phyloP scores from a whole-genome alignment of 2,113 vertebrate genomes.

The Chaetura pelagica region DNA sequence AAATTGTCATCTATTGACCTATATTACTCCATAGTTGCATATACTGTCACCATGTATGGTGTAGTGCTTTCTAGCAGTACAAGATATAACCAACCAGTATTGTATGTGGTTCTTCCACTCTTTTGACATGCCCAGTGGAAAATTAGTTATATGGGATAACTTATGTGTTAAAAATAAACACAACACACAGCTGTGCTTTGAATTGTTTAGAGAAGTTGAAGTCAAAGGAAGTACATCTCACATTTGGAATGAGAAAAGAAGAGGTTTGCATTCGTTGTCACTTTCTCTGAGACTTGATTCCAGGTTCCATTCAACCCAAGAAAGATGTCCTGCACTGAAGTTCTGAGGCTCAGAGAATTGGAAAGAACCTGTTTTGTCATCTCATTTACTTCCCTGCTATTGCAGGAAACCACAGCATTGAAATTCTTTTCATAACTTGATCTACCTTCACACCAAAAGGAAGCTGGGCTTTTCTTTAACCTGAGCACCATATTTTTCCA shows the following conservation, averaged over 20 bases:
- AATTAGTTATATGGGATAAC: neutral
- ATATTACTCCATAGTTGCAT: neutral
- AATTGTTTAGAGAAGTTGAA: neutral
- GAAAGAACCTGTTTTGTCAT: neutral
- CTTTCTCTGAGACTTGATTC: neutral
- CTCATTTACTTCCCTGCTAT: neutral
- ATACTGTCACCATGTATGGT: neutral
- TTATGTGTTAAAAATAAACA: neutral
- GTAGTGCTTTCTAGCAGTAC: neutral
- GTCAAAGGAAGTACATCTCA: neutral
- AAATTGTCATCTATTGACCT: neutral
- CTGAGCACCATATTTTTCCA: neutral
- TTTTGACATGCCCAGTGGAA: neutral
- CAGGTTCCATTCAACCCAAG: neutral
- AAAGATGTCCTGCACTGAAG: neutral
- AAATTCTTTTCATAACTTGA: neutral
- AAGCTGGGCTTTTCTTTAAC: neutral
- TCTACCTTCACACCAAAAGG: neutral
- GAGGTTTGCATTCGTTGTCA: neutral
- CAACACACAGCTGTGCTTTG: neutral
- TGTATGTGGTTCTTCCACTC: accelerated
- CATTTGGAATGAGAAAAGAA: neutral
- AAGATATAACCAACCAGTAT: neutral
- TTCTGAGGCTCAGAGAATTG: neutral
- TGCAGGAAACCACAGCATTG: neutral